Evolutionary conservation across 23 tunicate genomes (phyloP).

Genomic region (Botrylloides violaceus): DNA sequence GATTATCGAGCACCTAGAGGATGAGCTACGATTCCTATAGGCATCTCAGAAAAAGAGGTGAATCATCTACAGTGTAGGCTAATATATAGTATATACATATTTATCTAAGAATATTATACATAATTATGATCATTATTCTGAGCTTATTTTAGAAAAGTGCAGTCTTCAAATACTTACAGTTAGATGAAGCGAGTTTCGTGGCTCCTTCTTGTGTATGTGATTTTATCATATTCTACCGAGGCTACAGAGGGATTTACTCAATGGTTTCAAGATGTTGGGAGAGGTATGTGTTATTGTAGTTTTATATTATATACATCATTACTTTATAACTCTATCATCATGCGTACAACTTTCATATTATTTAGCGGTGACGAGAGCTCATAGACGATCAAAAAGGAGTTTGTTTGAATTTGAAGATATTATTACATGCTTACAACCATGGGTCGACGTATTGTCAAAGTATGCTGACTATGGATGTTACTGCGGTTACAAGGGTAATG

Average conservation of each 20-base stretch:
- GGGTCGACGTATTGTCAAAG: slow-evolving; percentile 42
- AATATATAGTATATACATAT: too few relatives aligned
- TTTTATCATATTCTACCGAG: slow-evolving; percentile 1
- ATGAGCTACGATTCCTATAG: too few relatives aligned
- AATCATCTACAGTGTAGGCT: too few relatives aligned
- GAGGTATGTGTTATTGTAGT: not conserved
- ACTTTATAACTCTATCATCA: not conserved
- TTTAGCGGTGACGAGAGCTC: slow-evolving; percentile 11
- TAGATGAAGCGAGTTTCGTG: slow-evolving; percentile 14
- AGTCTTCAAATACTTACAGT: too few relatives aligned
- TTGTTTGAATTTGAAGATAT: slow-evolving; percentile 54
- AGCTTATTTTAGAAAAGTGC: too few relatives aligned
- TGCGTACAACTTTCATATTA: not conserved
- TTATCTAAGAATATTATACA: too few relatives aligned
- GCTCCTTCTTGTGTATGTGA: slow-evolving; percentile 7
- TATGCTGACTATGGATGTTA: slow-evolving; percentile 92
- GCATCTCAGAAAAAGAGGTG: too few relatives aligned
- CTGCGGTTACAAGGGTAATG: slow-evolving; percentile 69
- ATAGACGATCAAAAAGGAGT: slow-evolving; percentile 59
- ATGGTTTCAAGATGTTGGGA: slow-evolving; percentile 8
- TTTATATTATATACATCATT: not conserved
- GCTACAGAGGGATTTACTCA: slow-evolving; percentile 19
- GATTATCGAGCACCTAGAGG: too few relatives aligned
- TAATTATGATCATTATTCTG: too few relatives aligned
- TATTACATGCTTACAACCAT: slow-evolving; percentile 75